These are phyloP conservation scores for Tetrax tetrax DNA, from an alignment of 2,113 vertebrate species.

Conservation along the genomic window DNA sequence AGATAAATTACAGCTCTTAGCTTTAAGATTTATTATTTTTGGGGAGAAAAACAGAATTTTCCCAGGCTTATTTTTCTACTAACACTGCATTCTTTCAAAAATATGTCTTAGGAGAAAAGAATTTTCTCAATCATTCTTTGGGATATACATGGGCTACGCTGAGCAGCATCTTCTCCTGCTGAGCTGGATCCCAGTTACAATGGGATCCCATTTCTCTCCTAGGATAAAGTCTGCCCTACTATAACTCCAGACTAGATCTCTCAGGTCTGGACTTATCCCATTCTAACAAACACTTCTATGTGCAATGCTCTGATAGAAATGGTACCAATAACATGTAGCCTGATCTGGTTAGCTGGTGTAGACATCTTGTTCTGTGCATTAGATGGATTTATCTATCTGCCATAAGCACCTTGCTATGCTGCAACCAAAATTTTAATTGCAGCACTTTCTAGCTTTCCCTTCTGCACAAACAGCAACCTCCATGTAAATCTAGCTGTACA, in stretches of 20 bases:
- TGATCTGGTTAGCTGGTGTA: background rate
- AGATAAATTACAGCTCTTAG: background rate
- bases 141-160: background rate
- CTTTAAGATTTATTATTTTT: background rate
- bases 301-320: background rate
- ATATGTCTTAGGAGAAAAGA: background rate
- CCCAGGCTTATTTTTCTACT: background rate
- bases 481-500: background rate
- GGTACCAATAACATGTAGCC: background rate
- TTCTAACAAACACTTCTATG: rapidly evolving
- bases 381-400: background rate
- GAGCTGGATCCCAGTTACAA: background rate
- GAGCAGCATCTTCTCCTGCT: background rate
- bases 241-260: background rate
- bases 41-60: background rate
- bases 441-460: background rate
- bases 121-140: background rate
- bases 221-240: background rate
- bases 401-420: background rate
- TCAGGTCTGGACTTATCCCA: background rate
- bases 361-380: rapidly evolving
- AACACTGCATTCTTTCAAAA: background rate
- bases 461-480: background rate
- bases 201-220: background rate
- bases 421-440: background rate